Conservation (phyloP, 2,888 invertebrate genomes). For the Criorhina ranunculi region DNA sequence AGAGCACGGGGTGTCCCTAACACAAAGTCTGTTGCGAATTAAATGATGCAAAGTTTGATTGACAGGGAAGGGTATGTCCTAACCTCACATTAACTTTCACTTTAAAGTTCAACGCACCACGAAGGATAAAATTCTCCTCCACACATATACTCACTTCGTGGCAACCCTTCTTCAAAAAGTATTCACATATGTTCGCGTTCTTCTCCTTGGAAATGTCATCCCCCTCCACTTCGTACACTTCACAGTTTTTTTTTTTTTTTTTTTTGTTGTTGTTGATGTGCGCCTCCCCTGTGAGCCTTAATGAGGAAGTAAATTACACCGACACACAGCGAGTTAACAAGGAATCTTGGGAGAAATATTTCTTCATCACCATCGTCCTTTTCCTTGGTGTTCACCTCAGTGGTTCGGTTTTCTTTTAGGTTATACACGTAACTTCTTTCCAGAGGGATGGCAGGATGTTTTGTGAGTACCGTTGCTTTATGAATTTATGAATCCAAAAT, state of each 20-base stretch:
- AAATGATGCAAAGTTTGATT: not conserved
- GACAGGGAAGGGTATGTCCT: not conserved
- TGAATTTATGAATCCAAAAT: slow-evolving; percentile 36
- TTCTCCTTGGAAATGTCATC: not conserved
- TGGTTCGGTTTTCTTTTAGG: slow-evolving; percentile 35
- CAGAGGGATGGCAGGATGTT: no score
- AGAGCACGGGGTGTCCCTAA: not conserved
- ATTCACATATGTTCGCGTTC: not conserved
- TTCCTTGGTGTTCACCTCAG: not conserved
- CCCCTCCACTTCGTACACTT: not conserved
- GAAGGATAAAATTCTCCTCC: slow-evolving; percentile 1
- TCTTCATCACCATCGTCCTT: slow-evolving; percentile 28
- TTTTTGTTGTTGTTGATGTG: not conserved
- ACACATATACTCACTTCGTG: not conserved
- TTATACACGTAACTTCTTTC: no score
- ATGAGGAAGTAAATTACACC: slow-evolving; percentile 58
- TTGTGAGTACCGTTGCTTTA: slow-evolving; percentile 31
- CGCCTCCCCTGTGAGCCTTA: slow-evolving; percentile 26
- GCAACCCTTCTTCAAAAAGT: not conserved
- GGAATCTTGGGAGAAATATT: slow-evolving; percentile 30
- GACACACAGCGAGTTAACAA: slow-evolving; percentile 30
- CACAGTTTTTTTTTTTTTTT: not conserved
- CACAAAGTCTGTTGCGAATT: slow-evolving; percentile 6
- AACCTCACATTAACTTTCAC: slow-evolving; percentile 8
- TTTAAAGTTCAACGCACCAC: slow-evolving; percentile 29